Conservation (phyloP, 2,888 invertebrate species). For the Conops quadrifasciatus region DNA sequence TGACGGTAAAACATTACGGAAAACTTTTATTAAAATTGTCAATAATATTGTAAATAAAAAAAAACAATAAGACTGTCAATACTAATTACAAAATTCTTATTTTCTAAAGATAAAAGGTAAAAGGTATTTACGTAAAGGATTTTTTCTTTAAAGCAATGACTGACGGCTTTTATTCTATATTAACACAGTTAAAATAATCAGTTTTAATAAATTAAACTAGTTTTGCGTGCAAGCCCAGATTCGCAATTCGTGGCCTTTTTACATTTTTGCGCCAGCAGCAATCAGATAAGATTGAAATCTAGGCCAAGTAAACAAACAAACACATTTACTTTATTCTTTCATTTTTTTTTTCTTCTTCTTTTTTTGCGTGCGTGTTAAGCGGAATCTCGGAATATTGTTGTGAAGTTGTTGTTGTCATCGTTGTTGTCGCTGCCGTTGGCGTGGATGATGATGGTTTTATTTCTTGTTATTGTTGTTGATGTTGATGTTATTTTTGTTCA, state of each 20-base stretch:
- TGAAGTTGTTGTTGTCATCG: not conserved
- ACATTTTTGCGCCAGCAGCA: not conserved
- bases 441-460: no score
- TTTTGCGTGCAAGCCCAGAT: not conserved
- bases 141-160: not conserved
- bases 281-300: slow-evolving; percentile 30
- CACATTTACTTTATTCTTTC: not conserved
- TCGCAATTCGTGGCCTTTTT: not conserved
- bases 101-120: no score
- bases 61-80: no score
- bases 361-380: slow-evolving; percentile 11
- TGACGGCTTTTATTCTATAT: not conserved
- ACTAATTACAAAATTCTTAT: no score
- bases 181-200: not conserved
- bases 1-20: no score
- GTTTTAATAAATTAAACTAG: not conserved
- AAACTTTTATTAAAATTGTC: no score
- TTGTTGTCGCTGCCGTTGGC: not conserved
- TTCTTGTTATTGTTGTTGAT: not conserved
- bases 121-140: no score
- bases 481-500: not conserved
- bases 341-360: no score
- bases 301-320: slow-evolving; percentile 32
- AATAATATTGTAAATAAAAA: no score
- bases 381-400: slow-evolving; percentile 8